These are phyloP conservation scores for Drosophila novamexicana DNA, from an alignment of 1,140 invertebrate genomes.

Conservation along the genomic window DNA sequence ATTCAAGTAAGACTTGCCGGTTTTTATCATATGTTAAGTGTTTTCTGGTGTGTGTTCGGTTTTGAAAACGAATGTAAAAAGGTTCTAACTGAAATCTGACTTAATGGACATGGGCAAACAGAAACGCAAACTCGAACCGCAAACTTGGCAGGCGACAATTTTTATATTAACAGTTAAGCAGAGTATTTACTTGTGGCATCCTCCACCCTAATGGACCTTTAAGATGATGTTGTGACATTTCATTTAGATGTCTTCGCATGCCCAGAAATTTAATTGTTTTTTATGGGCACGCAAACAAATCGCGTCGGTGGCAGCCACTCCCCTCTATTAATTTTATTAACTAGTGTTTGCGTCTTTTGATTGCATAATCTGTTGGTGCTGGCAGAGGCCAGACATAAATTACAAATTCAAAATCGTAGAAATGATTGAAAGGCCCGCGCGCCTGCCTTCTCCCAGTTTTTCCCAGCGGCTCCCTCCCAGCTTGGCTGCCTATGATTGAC, in stretches of 20 bases:
- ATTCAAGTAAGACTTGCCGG: too few species aligned
- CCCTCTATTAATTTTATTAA: constrained; percentile 71
- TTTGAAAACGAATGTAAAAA: too few species aligned
- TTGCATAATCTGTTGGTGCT: constrained; percentile 79
- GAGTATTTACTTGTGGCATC: too few species aligned
- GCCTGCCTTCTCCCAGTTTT: neutral
- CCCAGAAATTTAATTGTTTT: constrained; percentile 9
- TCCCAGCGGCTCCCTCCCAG: constrained; percentile 9
- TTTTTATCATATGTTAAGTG: too few species aligned
- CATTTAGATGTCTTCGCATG: neutral
- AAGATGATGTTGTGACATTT: too few species aligned
- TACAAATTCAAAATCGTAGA: constrained; percentile 66
- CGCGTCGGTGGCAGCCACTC: constrained; percentile 11
- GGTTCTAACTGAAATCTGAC: too few species aligned
- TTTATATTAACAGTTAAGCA: too few species aligned
- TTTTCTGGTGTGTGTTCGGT: too few species aligned
- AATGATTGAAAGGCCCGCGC: constrained; percentile 72
- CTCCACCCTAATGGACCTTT: too few species aligned
- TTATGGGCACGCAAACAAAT: constrained; percentile 61
- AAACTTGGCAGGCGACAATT: too few species aligned
- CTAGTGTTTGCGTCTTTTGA: constrained; percentile 58
- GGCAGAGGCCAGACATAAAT: constrained; percentile 56
- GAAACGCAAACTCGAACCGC: too few species aligned
- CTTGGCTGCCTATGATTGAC: constrained; percentile 59
- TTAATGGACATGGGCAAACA: too few species aligned